These are phyloP conservation scores for Nansenia antarctica DNA, from an alignment of 2,113 vertebrate species.

Conservation along the genomic window DNA sequence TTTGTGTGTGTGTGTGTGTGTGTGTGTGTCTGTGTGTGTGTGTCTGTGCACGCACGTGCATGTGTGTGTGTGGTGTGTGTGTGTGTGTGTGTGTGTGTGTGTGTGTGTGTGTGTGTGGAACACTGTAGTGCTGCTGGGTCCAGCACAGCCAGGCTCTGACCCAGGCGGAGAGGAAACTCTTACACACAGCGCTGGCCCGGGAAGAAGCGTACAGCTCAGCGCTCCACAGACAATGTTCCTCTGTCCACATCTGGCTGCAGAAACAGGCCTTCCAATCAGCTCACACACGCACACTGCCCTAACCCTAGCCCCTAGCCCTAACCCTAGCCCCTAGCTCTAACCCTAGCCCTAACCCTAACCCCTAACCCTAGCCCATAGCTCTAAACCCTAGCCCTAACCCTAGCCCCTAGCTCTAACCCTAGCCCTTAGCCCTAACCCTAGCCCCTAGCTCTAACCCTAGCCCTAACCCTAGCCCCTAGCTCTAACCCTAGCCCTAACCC, in stretches of 20 bases:
- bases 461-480: too few species aligned
- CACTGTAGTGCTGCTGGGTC: not conserved
- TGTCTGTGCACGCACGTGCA: not conserved
- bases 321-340: too few species aligned
- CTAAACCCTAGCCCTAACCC: too few species aligned
- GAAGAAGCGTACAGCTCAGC: conserved; percentile 13
- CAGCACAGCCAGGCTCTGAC: conserved; percentile 7
- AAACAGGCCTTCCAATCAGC: conserved; percentile 45
- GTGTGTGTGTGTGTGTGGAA: not conserved
- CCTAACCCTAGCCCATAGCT: too few species aligned
- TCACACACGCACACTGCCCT: conserved; percentile 45
- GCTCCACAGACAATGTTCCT: conserved; percentile 53
- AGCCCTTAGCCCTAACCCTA: too few species aligned
- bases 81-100: conserved; percentile 11
- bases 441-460: too few species aligned
- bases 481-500: too few species aligned
- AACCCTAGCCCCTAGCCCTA: conserved; percentile 22
- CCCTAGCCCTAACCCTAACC: too few species aligned
- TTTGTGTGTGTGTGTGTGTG: conserved; percentile 14
- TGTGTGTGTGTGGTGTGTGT: not conserved
- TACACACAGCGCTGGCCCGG: conserved; percentile 12
- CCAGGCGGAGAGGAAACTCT: conserved; percentile 21
- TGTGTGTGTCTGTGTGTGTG: not conserved
- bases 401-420: too few species aligned
- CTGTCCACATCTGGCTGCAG: conserved; percentile 67